These are phyloP conservation scores for Alosa alosa DNA, from an alignment of 2,113 vertebrate species.

Conservation along the genomic window DNA sequence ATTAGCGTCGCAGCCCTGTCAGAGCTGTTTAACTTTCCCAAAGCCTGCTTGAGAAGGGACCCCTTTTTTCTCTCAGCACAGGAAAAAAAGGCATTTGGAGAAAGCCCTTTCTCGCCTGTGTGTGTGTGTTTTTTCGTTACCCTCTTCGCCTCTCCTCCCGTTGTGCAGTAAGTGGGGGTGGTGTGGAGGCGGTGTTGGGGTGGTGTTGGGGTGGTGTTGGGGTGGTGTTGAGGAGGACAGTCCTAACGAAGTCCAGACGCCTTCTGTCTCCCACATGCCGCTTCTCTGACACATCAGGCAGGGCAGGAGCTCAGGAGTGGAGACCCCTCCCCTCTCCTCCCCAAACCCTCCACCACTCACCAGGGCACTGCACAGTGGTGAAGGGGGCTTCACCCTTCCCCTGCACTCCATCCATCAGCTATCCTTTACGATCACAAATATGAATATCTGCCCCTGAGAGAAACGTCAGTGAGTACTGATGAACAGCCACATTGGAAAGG, in stretches of 20 bases:
- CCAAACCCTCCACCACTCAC: background rate
- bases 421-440: background rate
- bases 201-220: conserved; percentile 37
- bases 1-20: conserved; percentile 62
- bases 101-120: conserved; percentile 46
- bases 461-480: background rate
- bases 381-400: background rate
- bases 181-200: conserved; percentile 42
- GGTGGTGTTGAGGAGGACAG: conserved; percentile 21
- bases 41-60: conserved; percentile 53
- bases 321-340: background rate
- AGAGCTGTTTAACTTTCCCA: conserved; percentile 67
- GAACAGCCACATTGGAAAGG: background rate
- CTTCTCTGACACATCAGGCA: conserved; percentile 11
- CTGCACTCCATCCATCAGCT: background rate
- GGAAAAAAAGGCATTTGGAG: conserved; percentile 49
- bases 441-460: background rate
- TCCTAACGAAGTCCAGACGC: conserved; percentile 63
- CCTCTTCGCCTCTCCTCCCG: conserved; percentile 39
- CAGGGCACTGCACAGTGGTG: background rate
- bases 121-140: background rate
- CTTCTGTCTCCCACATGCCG: conserved; percentile 40
- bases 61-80: conserved; percentile 55
- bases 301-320: conserved; percentile 38
- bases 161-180: conserved; percentile 22